Percentiles rank a stretch among this genome's conserved stretches.
phyloP scores from a whole-genome alignment of 2,888 invertebrate species.

The Leucoptera coffeella region DNA sequence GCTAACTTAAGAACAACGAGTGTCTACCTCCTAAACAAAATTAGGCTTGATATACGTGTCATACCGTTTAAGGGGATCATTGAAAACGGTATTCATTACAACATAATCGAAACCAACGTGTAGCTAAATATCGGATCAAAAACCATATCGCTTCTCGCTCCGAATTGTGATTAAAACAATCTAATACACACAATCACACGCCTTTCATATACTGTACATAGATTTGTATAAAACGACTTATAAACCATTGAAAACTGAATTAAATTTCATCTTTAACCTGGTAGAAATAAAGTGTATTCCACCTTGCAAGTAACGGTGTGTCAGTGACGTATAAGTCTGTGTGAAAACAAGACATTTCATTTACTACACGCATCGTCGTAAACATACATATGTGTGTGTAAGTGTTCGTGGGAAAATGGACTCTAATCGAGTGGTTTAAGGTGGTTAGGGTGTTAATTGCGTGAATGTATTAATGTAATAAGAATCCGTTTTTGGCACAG shows the following conservation, averaged over 20 bases:
- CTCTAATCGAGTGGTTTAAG: constrained; percentile 8
- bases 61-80: too few relatives aligned
- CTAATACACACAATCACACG: constrained; percentile 53
- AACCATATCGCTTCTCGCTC: constrained; percentile 47
- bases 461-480: constrained; percentile 21
- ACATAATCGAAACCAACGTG: too few relatives aligned
- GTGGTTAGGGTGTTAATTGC: constrained; percentile 4
- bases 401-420: constrained; percentile 9
- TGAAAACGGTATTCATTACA: too few relatives aligned
- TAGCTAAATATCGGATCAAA: constrained; percentile 35
- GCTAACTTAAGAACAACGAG: too few relatives aligned
- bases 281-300: too few relatives aligned
- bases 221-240: background rate
- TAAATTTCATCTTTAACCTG: too few relatives aligned
- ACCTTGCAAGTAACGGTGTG: constrained; percentile 20
- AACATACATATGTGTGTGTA: constrained; percentile 27
- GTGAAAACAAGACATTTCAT: constrained; percentile 53
- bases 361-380: constrained; percentile 47
- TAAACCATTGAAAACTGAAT: background rate
- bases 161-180: constrained; percentile 52
- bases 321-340: constrained; percentile 39
- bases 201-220: constrained; percentile 20
- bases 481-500: constrained; percentile 30
- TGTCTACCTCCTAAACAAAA: too few relatives aligned
- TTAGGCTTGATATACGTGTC: too few relatives aligned